phyloP scores from a whole-genome alignment of 2,888 invertebrate genomes.

The Zootermopsis nevadensis region DNA sequence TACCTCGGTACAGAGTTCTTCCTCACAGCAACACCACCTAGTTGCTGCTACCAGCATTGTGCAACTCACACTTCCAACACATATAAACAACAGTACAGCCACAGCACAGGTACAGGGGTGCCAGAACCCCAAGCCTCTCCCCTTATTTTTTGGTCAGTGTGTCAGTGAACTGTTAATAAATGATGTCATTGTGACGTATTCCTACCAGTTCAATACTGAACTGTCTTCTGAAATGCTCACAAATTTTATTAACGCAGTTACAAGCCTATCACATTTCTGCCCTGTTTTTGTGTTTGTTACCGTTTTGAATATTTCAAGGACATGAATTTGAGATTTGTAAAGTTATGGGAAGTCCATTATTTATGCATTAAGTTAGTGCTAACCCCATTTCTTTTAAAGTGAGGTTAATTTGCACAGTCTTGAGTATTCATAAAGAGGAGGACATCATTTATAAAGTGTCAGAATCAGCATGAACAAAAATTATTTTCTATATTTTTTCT shows the following conservation, averaged over 20 bases:
- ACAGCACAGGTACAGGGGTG: constrained; percentile 57
- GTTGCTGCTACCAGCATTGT: constrained; percentile 80
- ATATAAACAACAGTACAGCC: constrained; percentile 56
- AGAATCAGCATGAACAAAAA: background rate
- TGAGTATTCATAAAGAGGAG: background rate
- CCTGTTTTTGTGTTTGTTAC: background rate
- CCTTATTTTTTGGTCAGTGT: background rate
- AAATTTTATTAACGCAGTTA: background rate
- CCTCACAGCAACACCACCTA: constrained; percentile 64
- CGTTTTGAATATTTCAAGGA: background rate
- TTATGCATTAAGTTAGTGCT: background rate
- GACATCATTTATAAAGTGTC: background rate
- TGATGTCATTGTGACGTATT: constrained; percentile 14
- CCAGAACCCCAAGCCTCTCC: constrained; percentile 22
- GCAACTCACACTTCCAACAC: constrained; percentile 79
- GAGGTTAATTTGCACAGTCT: background rate
- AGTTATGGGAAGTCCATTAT: background rate
- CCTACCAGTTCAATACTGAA: background rate
- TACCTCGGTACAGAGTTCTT: constrained; percentile 65
- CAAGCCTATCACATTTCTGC: background rate
- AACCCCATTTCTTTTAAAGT: background rate
- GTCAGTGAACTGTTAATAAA: constrained; percentile 11
- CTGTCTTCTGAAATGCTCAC: background rate
- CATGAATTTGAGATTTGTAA: background rate
- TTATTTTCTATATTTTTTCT: background rate